A percentile compares a stretch with the other conserved stretches of the same genome.
Evolutionary conservation across 2,113 vertebrate genomes (phyloP).

Genomic region (Eublepharis macularius): DNA sequence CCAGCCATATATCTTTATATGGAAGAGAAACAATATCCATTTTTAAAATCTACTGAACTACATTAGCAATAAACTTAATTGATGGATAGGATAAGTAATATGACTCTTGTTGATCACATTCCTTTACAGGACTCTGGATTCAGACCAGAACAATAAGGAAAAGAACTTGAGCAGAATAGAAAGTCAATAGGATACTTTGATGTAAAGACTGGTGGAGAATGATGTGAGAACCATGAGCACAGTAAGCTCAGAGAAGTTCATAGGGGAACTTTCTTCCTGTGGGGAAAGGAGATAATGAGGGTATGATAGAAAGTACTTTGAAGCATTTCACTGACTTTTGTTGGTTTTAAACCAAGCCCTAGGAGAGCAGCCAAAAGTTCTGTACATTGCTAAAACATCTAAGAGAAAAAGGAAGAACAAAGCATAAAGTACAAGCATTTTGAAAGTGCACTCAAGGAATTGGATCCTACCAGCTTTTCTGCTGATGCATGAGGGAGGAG

Average conservation of each 20-base stretch:
- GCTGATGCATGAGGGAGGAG: too few relatives aligned
- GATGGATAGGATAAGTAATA: neutral
- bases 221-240: neutral
- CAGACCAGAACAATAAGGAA: neutral
- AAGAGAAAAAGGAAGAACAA: neutral
- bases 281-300: neutral
- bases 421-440: neutral
- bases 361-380: neutral
- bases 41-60: neutral
- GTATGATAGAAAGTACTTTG: neutral
- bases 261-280: neutral
- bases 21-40: neutral
- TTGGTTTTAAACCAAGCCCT: neutral
- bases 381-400: neutral
- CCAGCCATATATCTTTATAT: neutral
- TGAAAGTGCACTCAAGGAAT: neutral
- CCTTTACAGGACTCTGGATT: neutral
- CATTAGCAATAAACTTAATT: neutral
- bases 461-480: too few relatives aligned
- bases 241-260: neutral
- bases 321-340: neutral
- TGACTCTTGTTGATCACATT: neutral
- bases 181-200: neutral
- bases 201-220: neutral
- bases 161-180: neutral